Conservation (phyloP, 1,140 invertebrate genomes). For the Contarinia nasturtii region DNA sequence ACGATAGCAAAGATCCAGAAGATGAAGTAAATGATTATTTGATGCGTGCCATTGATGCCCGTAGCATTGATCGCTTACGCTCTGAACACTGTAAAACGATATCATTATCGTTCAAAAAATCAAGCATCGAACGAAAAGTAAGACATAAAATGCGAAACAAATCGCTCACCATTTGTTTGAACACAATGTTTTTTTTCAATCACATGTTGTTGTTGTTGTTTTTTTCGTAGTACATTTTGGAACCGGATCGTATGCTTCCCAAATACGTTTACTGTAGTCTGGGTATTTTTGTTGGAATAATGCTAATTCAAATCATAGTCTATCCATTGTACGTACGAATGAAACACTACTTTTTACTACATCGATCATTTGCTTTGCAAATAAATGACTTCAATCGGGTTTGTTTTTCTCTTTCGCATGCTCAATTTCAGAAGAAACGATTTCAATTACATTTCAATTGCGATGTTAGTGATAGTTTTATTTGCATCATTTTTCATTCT, state of each 20-base stretch:
- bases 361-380: not conserved
- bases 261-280: slow-evolving; percentile 70
- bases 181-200: no score
- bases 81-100: slow-evolving; percentile 67
- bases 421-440: slow-evolving; percentile 8
- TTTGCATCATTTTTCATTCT: slow-evolving; percentile 17
- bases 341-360: not conserved
- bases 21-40: slow-evolving; percentile 91
- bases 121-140: slow-evolving; percentile 62
- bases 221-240: slow-evolving; percentile 45
- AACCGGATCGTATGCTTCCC: slow-evolving; percentile 64
- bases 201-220: not conserved
- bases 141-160: no score
- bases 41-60: slow-evolving; percentile 79
- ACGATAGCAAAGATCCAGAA: slow-evolving; percentile 53
- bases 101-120: slow-evolving; percentile 61
- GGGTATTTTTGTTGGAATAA: slow-evolving; percentile 43
- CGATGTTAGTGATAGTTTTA: slow-evolving; percentile 12
- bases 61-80: slow-evolving; percentile 74
- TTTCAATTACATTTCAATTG: slow-evolving; percentile 6
- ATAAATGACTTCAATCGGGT: not conserved
- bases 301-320: slow-evolving; percentile 40
- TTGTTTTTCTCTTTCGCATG: not conserved
- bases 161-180: no score
- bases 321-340: slow-evolving; percentile 43